Evolutionary conservation across 2,113 vertebrate genomes (phyloP).

Genomic region (Hemibagrus wyckioides): DNA sequence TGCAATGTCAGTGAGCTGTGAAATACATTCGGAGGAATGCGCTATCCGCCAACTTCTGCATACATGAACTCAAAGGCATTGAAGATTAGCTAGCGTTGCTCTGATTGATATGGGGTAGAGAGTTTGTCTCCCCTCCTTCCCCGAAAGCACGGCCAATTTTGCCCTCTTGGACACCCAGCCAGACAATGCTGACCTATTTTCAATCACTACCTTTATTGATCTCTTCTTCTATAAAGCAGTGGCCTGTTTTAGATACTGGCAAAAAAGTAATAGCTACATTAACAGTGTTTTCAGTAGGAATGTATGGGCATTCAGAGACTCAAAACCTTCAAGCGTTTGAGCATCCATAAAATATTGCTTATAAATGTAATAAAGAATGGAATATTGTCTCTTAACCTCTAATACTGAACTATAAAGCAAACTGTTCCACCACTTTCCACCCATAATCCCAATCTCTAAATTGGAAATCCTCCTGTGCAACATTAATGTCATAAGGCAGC

Average conservation of each 20-base stretch:
- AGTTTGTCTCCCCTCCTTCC: background rate
- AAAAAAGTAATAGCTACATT: background rate
- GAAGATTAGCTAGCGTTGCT: background rate
- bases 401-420: slow-evolving; percentile 14
- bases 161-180: background rate
- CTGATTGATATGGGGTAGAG: background rate
- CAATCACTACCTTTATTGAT: background rate
- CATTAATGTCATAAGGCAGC: slow-evolving; percentile 62
- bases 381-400: background rate
- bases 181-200: background rate
- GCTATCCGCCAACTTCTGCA: background rate
- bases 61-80: background rate
- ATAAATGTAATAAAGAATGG: background rate
- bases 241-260: background rate
- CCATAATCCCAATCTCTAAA: slow-evolving; percentile 35
- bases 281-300: background rate
- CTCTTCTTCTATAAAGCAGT: background rate
- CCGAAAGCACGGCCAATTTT: background rate
- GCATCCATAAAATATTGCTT: background rate
- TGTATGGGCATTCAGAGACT: background rate
- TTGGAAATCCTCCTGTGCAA: slow-evolving; percentile 20
- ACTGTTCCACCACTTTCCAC: slow-evolving; percentile 22
- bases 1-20: background rate
- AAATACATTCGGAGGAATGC: background rate
- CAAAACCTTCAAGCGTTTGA: background rate